Conservation (phyloP, 2,797 vertebrate species). For the Etheostoma perlongum region DNA sequence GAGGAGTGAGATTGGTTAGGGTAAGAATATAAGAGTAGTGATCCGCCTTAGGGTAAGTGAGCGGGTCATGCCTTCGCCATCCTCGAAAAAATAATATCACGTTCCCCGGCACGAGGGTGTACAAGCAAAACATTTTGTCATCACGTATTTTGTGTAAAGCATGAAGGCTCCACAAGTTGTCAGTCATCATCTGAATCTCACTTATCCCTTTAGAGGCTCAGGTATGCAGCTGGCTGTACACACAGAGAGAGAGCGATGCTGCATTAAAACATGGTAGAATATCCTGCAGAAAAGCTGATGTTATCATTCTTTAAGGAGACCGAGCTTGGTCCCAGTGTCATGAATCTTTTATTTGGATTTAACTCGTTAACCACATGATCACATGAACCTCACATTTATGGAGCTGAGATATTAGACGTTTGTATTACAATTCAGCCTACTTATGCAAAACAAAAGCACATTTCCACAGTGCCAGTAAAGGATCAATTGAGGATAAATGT, state of each 20-base stretch:
- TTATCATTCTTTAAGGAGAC: constrained; percentile 21
- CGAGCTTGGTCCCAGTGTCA: constrained; percentile 15
- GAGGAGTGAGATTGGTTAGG: too few relatives aligned
- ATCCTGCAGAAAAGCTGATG: constrained; percentile 18
- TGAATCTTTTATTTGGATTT: constrained; percentile 54
- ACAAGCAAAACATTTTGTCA: too few relatives aligned
- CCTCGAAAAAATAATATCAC: too few relatives aligned
- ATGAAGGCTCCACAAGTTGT: too few relatives aligned
- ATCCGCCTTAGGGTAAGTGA: too few relatives aligned
- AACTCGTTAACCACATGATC: constrained; percentile 20
- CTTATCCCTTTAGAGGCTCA: constrained; percentile 1
- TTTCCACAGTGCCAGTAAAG: neutral
- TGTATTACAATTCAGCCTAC: neutral
- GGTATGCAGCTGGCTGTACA: constrained; percentile 8
- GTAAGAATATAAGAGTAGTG: too few relatives aligned
- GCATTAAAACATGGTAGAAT: neutral
- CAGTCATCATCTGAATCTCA: neutral
- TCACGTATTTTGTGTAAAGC: too few relatives aligned
- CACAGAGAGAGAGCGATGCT: neutral
- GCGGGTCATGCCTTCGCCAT: too few relatives aligned
- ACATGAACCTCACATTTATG: constrained; percentile 16
- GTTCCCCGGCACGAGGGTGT: too few relatives aligned
- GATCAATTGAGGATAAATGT: neutral
- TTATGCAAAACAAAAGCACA: neutral
- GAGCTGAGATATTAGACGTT: neutral